Conservation (phyloP, 2,888 invertebrate species). For the Scelioninae gen. 2 region DNA sequence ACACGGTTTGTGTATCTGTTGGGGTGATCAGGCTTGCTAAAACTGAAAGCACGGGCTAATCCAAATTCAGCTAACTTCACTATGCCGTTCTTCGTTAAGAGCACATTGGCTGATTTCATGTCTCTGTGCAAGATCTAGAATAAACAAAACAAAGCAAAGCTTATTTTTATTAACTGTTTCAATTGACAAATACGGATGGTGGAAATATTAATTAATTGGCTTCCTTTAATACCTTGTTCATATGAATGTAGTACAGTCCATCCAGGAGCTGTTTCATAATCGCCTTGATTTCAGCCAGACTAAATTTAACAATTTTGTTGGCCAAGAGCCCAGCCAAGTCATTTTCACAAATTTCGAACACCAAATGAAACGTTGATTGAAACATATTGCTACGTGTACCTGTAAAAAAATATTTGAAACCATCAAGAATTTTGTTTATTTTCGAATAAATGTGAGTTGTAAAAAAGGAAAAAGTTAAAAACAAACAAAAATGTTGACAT, state of each 20-base stretch:
- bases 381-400: too few species aligned
- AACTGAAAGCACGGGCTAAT: constrained; percentile 94
- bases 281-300: constrained; percentile 96
- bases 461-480: too few species aligned
- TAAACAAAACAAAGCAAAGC: too few species aligned
- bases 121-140: constrained; percentile 85
- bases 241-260: constrained; percentile 96
- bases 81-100: constrained; percentile 96
- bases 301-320: constrained; percentile 85
- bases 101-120: constrained; percentile 99
- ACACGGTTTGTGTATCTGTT: constrained; percentile 98
- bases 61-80: constrained; percentile 99
- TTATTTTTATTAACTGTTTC: too few species aligned
- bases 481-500: too few species aligned
- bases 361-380: constrained; percentile 91
- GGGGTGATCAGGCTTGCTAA: constrained; percentile 88
- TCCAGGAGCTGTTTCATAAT: constrained; percentile 92
- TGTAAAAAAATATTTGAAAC: too few species aligned
- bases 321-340: constrained; percentile 23
- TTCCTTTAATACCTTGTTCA: constrained; percentile 85
- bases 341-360: constrained; percentile 98
- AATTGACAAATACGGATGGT: too few species aligned
- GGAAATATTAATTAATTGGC: too few species aligned
- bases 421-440: too few species aligned
- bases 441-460: too few species aligned